These are phyloP conservation scores for Galemys pyrenaicus DNA, from an alignment of 2,113 vertebrate genomes.

Conservation along the genomic window DNA sequence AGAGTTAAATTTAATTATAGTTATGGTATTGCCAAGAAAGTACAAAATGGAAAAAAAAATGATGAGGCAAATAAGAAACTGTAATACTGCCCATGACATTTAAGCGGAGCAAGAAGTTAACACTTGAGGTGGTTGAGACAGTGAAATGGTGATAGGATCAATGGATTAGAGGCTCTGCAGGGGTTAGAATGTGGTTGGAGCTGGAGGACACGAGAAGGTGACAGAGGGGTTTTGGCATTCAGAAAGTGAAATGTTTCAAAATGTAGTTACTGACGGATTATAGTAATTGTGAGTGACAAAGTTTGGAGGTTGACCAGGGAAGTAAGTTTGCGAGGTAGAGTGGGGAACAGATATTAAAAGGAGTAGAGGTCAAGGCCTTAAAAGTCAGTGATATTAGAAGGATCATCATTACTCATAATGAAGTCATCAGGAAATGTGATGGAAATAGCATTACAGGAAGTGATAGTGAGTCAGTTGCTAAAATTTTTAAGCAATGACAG, in stretches of 20 bases:
- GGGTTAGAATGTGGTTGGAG: not conserved
- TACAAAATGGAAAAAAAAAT: not conserved
- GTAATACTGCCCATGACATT: not conserved
- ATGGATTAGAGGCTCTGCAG: not conserved
- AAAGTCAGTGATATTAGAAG: not conserved
- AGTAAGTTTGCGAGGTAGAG: not conserved
- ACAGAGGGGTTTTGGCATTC: not conserved
- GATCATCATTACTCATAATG: not conserved
- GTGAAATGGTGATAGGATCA: not conserved
- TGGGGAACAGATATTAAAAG: not conserved
- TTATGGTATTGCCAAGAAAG: not conserved
- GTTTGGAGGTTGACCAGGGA: not conserved
- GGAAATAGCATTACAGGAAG: not conserved
- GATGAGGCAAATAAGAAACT: not conserved
- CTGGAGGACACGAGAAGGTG: not conserved
- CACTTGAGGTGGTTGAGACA: not conserved
- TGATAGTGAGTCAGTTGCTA: not conserved
- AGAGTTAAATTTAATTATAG: not conserved
- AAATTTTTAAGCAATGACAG: not conserved
- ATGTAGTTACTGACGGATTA: not conserved
- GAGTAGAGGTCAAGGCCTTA: not conserved
- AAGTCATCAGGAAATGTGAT: not conserved
- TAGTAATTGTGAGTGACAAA: not conserved
- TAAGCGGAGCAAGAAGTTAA: not conserved
- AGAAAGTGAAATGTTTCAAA: not conserved